These are phyloP conservation scores for Chloroceryle aenea DNA, from an alignment of 2,113 vertebrate species.

Conservation along the genomic window DNA sequence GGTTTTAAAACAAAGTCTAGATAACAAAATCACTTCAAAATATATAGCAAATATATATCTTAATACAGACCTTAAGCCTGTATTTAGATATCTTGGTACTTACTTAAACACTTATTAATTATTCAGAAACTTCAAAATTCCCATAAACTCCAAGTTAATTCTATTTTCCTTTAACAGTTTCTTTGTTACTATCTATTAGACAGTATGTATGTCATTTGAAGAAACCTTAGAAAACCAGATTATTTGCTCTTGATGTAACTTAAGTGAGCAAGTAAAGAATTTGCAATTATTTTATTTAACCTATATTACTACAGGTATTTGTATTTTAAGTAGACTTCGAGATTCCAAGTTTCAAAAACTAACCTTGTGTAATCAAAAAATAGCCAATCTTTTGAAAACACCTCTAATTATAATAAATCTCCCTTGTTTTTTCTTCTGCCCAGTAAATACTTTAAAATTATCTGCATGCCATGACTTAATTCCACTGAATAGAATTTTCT, in stretches of 20 bases:
- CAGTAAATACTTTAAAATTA: background rate
- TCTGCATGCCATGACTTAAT: background rate
- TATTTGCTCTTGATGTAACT: background rate
- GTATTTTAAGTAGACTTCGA: background rate
- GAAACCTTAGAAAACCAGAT: background rate
- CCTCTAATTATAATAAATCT: background rate
- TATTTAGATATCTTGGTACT: background rate
- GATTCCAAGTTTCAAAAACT: background rate
- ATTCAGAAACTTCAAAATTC: background rate
- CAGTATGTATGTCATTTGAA: background rate
- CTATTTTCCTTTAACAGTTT: background rate
- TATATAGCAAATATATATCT: background rate
- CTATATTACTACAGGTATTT: background rate
- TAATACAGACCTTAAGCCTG: background rate
- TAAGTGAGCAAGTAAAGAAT: background rate
- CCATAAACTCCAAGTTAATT: background rate
- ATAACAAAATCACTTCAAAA: background rate
- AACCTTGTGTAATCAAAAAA: background rate
- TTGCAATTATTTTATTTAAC: background rate
- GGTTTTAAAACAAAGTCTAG: background rate
- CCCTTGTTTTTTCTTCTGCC: background rate
- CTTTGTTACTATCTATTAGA: background rate
- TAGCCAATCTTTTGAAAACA: background rate
- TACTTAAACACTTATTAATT: background rate
- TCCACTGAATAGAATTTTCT: background rate